Evolutionary conservation across 2,113 vertebrate species (phyloP), one percentile per base, ranked within the genome.

Genomic region (Pardalotus punctatus): DNA sequence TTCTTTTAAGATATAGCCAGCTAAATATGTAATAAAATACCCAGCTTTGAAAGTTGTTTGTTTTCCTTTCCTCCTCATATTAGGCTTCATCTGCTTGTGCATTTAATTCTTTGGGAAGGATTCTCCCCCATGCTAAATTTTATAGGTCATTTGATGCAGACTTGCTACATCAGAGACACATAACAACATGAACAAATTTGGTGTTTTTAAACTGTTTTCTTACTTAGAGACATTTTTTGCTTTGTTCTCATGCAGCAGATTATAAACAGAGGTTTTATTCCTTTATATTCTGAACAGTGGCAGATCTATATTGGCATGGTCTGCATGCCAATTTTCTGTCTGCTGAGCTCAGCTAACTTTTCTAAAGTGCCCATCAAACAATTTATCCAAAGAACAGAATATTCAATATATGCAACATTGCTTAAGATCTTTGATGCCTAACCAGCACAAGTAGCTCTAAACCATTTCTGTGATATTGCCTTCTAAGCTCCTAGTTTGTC

Each of bases 371-470:
- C 64, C 74, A 53, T 86, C 90, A 91, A 78, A 93, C 40, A 89
- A 88, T 50, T 87, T 50, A 94, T 64, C 90, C 38, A 45, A 94
- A 82, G 60, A 93, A 57, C 42, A 69, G 36, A 87, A 43, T 31
- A 88, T 73, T 86, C 29, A 56, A 57, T 79, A 25, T 45, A 31
- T 69, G 36, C 42, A 43, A 7, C 22, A 12, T 23, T 78, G 74
- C 80, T 90, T 86, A 87, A 78, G 38, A 58, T 66, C 72, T 95
- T 94, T 86, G 56, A 83, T 77, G 74, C 24, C 45, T 94, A 81
- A 91, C 88, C 43, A 69, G 82, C 69, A 61, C 50, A 86, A 92
- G 58, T 71, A 90, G 65, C 80, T 94, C 82, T 89, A 87, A 96
- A 79, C 57, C 1, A 9, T 91, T 86, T 79, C 29, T 64, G 10